Evolutionary conservation across 2,888 invertebrate genomes (phyloP), one percentile per base, ranked within the genome.

Genomic region (Agriopis marginaria): DNA sequence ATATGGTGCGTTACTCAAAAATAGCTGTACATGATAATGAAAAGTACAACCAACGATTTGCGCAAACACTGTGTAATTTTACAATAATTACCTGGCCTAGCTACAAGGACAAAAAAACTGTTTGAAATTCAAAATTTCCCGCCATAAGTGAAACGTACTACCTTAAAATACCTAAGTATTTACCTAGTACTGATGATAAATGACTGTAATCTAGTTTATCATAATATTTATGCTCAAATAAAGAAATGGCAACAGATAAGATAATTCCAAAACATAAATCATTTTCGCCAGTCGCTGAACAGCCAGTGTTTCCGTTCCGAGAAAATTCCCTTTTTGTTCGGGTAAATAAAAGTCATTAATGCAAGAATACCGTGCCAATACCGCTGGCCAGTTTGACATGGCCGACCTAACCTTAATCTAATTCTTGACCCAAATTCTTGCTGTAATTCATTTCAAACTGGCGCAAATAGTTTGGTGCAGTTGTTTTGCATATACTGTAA

Each of bases 301-400:
- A 12, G 51, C 39, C 50, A 32, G 45, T 51, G 55, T 61, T 68
- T 56, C 69, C 56, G 60, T 56, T 69, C 51, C 14, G 3, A 56
- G 61, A 65, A 62, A 45, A 17, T 53, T 54, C 49, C 55, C 56
- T 50, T 62, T 47, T 65, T 5, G 62, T n/a, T 61, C 64, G 64
- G 68, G 65, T 55, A 77, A 75, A 72, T 75, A 77, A 68, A 77
- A 81, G 81, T 79, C 84, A 88, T 92, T 92, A 93, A 92, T 92
- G 91, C 90, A 87, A 84, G 86, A 86, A 89, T 93, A 84, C 82
- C 93, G 92, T 92, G 93, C 87, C 88, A 86, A 85, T 88, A 82
- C 77, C 70, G 67, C 67, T 66, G 66, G 75, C 77, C 80, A 82
- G 77, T 82, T 80, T 82, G 79, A 81, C 81, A 75, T 73, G 68